These are phyloP conservation scores for Aphidius colemani DNA, from an alignment of 2,888 invertebrate species.

Conservation along the genomic window DNA sequence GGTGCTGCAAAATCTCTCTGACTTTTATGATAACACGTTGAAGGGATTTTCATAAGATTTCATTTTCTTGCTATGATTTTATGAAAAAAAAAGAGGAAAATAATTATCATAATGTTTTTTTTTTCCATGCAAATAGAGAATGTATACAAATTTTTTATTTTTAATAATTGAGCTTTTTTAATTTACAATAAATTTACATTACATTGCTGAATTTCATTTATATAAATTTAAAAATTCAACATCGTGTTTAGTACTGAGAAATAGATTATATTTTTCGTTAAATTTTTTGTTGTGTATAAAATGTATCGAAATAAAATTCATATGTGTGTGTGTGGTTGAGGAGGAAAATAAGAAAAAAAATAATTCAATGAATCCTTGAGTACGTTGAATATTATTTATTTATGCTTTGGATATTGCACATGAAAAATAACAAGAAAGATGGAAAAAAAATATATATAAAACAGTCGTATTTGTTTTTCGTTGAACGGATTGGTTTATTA, in stretches of 20 bases:
- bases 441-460: neutral
- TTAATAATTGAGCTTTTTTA: no score
- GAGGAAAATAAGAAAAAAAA: neutral
- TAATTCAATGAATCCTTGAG: no score
- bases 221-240: no score
- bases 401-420: no score
- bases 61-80: neutral
- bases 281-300: neutral
- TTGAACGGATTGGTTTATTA: slow-evolving; percentile 35
- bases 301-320: slow-evolving; percentile 33
- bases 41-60: slow-evolving; percentile 6
- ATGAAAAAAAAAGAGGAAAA: neutral
- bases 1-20: slow-evolving; percentile 10
- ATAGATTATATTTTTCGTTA: no score
- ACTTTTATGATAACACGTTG: slow-evolving; percentile 30
- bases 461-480: slow-evolving; percentile 26
- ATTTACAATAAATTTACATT: no score
- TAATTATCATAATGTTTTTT: neutral
- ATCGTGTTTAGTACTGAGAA: no score
- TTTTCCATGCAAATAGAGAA: no score
- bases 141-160: no score
- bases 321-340: slow-evolving; percentile 36
- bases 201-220: no score
- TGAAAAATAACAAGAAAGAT: no score
- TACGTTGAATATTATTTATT: no score